Conservation (phyloP, 1,140 invertebrate genomes). For the Ooceraea biroi region DNA sequence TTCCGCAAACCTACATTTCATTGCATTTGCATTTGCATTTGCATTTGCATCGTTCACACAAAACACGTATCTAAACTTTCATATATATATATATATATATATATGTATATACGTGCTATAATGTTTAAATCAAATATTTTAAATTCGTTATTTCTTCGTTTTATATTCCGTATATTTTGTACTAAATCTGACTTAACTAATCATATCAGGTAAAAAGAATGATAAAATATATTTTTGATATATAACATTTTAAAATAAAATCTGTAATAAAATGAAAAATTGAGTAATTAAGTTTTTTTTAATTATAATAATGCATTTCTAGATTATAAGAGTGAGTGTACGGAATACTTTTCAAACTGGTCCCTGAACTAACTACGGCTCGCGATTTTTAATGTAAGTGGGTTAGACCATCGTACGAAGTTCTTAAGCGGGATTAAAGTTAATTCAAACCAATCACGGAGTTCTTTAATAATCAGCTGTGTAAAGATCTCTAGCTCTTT, state of each 20-base stretch:
- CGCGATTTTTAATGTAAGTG: constrained; percentile 11
- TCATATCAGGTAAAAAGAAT: no score
- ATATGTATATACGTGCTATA: not conserved
- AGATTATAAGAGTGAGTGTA: constrained; percentile 12
- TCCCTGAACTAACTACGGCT: not conserved
- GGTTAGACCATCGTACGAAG: constrained; percentile 16
- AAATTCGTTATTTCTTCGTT: not conserved
- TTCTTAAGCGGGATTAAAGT: constrained; percentile 56
- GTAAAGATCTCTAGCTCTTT: not conserved
- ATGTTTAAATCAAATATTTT: constrained; percentile 10
- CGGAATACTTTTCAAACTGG: constrained; percentile 15
- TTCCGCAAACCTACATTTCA: constrained; percentile 39
- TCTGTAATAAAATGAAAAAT: not conserved
- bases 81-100: not conserved
- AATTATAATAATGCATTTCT: no score
- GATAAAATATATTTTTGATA: no score
- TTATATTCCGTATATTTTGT: no score
- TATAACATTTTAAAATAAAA: no score
- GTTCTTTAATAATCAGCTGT: constrained; percentile 42
- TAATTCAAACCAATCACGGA: constrained; percentile 48
- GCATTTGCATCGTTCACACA: not conserved
- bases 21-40: constrained; percentile 27
- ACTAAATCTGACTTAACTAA: no score
- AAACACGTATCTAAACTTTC: constrained; percentile 11
- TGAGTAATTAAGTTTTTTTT: no score